These are phyloP conservation scores for Cylloceria caligata DNA, from an alignment of 2,888 invertebrate species.

Conservation along the genomic window DNA sequence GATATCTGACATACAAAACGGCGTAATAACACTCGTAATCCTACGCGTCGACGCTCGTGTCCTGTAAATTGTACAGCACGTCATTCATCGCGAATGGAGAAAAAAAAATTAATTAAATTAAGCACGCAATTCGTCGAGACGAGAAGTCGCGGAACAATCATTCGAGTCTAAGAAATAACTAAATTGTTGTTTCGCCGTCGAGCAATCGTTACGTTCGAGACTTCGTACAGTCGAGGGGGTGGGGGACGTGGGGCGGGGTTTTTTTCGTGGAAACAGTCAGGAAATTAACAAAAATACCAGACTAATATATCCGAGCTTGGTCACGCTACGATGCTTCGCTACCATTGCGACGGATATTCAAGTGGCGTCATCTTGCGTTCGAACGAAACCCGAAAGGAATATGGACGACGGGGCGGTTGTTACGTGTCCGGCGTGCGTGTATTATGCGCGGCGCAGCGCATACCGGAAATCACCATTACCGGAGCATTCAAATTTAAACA, in stretches of 20 bases:
- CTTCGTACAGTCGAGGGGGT: too few relatives aligned
- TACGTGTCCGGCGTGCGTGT: too few relatives aligned
- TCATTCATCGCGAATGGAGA: background rate
- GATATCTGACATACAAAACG: slow-evolving; percentile 6
- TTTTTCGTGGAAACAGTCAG: slow-evolving; percentile 18
- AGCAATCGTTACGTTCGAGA: slow-evolving; percentile 16
- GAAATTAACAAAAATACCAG: slow-evolving; percentile 2
- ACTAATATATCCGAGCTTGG: background rate
- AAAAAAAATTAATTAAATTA: background rate
- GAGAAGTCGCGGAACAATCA: background rate
- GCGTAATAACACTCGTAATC: slow-evolving; percentile 7
- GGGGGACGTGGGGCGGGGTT: too few relatives aligned
- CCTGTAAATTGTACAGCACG: slow-evolving; percentile 1
- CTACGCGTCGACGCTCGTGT: background rate
- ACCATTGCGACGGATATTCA: slow-evolving; percentile 22
- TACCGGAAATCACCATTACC: slow-evolving; percentile 65
- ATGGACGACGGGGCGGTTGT: slow-evolving; percentile 47
- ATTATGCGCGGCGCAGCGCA: slow-evolving; percentile 39
- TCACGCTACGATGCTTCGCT: slow-evolving; percentile 30
- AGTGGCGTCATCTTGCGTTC: slow-evolving; percentile 63
- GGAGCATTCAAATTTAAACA: slow-evolving; percentile 66
- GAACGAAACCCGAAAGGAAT: slow-evolving; percentile 4
- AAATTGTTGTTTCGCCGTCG: slow-evolving; percentile 6
- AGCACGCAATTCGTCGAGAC: background rate
- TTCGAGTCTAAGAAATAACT: slow-evolving; percentile 18